Evolutionary conservation across 2,113 vertebrate genomes (phyloP).

Genomic region (Albula glossodonta): DNA sequence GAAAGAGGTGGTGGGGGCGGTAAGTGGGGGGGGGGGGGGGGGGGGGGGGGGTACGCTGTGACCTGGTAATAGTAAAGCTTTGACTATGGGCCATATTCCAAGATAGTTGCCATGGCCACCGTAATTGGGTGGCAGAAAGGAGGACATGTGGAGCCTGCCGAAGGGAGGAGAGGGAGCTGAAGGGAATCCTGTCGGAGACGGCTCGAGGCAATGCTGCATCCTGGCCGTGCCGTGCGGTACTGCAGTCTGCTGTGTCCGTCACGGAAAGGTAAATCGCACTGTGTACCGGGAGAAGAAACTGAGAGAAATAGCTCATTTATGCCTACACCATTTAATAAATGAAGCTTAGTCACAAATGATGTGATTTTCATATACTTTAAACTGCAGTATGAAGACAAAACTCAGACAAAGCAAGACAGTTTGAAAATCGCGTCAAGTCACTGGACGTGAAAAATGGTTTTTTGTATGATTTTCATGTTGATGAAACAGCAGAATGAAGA

Average conservation of each 20-base stretch:
- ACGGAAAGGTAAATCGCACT: not conserved
- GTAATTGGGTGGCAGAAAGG: constrained; percentile 67
- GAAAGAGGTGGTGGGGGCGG: not conserved
- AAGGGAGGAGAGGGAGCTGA: not conserved
- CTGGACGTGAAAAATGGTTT: too few species aligned
- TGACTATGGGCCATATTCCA: constrained; percentile 68
- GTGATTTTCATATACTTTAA: too few species aligned
- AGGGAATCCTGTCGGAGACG: not conserved
- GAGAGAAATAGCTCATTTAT: not conserved
- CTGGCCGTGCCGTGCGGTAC: constrained; percentile 48
- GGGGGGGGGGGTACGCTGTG: constrained; percentile 61
- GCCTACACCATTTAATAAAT: too few species aligned
- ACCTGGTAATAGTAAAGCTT: constrained; percentile 70
- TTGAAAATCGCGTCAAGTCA: too few species aligned
- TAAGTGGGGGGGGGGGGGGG: constrained; percentile 43
- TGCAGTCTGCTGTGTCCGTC: constrained; percentile 31
- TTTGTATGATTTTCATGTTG: too few species aligned
- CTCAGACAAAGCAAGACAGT: too few species aligned
- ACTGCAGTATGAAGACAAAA: too few species aligned
- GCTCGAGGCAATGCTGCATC: constrained; percentile 12
- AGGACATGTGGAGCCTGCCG: constrained; percentile 19
- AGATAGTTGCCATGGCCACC: constrained; percentile 78
- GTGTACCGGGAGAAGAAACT: not conserved
- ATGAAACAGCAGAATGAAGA: too few species aligned
- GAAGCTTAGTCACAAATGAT: too few species aligned